These are phyloP conservation scores for Athene cunicularia DNA, from an alignment of 2,113 vertebrate genomes.

Conservation along the genomic window DNA sequence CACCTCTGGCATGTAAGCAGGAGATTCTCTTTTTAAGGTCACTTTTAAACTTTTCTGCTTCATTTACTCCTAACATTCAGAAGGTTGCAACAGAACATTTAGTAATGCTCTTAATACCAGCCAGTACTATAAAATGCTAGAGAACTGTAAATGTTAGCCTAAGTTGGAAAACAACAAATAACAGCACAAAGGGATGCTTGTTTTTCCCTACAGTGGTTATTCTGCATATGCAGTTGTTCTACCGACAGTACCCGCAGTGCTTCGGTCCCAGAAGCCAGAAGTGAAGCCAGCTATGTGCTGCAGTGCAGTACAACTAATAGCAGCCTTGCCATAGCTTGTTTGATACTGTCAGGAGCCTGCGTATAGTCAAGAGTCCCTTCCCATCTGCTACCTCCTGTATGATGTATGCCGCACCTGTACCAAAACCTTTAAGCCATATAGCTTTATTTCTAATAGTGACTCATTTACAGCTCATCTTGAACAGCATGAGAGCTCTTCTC, in stretches of 20 bases:
- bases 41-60: background rate
- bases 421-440: background rate
- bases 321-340: background rate
- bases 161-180: background rate
- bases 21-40: background rate
- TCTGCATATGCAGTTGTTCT: background rate
- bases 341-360: background rate
- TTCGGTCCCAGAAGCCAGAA: background rate
- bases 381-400: background rate
- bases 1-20: background rate
- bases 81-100: background rate
- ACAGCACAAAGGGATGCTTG: background rate
- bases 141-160: background rate
- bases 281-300: conserved; percentile 16
- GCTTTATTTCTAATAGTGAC: background rate
- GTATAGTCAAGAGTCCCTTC: background rate
- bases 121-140: background rate
- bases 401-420: background rate
- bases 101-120: background rate
- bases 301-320: background rate
- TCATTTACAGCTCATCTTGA: background rate
- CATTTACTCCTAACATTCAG: background rate
- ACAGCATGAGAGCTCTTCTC: background rate
- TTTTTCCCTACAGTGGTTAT: background rate
- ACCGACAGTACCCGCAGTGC: background rate